Conservation (phyloP, 2,888 invertebrate genomes). For the Mechanitis mazaeus region DNA sequence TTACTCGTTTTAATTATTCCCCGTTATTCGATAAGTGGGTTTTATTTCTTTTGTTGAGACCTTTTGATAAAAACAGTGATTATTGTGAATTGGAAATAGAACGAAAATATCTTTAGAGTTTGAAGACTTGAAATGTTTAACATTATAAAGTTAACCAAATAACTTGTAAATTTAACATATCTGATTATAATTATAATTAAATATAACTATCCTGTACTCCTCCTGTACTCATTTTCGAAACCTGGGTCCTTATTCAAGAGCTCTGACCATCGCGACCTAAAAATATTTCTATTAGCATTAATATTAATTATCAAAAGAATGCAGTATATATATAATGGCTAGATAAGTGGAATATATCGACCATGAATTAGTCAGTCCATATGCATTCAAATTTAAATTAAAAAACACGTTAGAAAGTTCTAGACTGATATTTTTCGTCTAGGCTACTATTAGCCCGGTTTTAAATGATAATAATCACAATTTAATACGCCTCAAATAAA, state of each 20-base stretch:
- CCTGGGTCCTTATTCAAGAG: no score
- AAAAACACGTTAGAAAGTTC: conserved; percentile 33
- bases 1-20: conserved; percentile 15
- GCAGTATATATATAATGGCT: not conserved
- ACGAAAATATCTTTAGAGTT: not conserved
- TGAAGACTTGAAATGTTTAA: no score
- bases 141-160: no score
- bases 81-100: not conserved
- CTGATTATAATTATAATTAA: no score
- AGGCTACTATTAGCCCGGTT: conserved; percentile 5
- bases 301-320: not conserved
- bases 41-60: not conserved
- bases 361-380: conserved; percentile 20
- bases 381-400: conserved; percentile 26
- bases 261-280: no score
- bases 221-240: no score
- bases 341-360: conserved; percentile 14
- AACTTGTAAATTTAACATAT: no score
- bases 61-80: not conserved
- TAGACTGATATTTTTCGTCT: conserved; percentile 18
- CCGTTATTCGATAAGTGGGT: conserved; percentile 8
- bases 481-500: conserved; percentile 3
- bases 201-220: no score
- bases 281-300: no score
- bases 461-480: conserved; percentile 10